A percentile compares a stretch with the other conserved stretches of the same genome.
These are phyloP conservation scores for Polymixis flavicincta DNA, from an alignment of 2,888 invertebrate genomes.

Conservation along the genomic window DNA sequence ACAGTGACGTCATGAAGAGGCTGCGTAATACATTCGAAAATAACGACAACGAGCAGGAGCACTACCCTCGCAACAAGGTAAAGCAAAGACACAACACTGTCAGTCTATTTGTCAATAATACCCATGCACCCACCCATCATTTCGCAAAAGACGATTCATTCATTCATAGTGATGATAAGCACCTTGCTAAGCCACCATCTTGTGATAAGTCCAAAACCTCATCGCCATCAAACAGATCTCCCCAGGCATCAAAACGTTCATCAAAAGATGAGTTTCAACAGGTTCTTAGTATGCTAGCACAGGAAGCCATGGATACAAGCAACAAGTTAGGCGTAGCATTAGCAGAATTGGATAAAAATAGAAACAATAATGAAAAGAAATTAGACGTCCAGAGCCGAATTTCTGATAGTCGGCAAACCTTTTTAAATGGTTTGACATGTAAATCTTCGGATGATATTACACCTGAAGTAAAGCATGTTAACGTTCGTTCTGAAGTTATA, in stretches of 20 bases:
- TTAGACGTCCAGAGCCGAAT: slow-evolving; percentile 87
- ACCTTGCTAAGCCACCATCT: slow-evolving; percentile 87
- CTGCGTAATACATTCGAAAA: slow-evolving; percentile 87
- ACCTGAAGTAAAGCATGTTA: slow-evolving; percentile 77
- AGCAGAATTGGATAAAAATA: slow-evolving; percentile 90
- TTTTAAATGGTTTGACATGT: slow-evolving; percentile 87
- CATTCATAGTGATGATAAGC: slow-evolving; percentile 87
- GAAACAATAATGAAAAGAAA: slow-evolving; percentile 83
- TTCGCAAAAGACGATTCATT: slow-evolving; percentile 90
- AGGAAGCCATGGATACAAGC: slow-evolving; percentile 94
- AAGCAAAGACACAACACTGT: slow-evolving; percentile 89
- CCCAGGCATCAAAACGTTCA: slow-evolving; percentile 87
- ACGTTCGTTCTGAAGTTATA: slow-evolving; percentile 75
- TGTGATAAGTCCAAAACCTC: slow-evolving; percentile 89
- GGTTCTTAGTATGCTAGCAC: slow-evolving; percentile 93
- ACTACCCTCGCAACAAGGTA: slow-evolving; percentile 88
- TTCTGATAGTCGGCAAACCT: slow-evolving; percentile 87
- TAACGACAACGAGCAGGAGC: slow-evolving; percentile 85
- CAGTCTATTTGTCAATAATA: slow-evolving; percentile 88
- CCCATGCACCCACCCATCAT: slow-evolving; percentile 85
- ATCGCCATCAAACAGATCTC: slow-evolving; percentile 90
- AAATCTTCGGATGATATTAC: slow-evolving; percentile 74
- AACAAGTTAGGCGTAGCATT: slow-evolving; percentile 93
- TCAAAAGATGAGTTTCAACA: slow-evolving; percentile 92
- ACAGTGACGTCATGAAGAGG: slow-evolving; percentile 90